Evolutionary conservation across 2,797 vertebrate genomes (phyloP).

Genomic region (Pseudochromis fuscus): DNA sequence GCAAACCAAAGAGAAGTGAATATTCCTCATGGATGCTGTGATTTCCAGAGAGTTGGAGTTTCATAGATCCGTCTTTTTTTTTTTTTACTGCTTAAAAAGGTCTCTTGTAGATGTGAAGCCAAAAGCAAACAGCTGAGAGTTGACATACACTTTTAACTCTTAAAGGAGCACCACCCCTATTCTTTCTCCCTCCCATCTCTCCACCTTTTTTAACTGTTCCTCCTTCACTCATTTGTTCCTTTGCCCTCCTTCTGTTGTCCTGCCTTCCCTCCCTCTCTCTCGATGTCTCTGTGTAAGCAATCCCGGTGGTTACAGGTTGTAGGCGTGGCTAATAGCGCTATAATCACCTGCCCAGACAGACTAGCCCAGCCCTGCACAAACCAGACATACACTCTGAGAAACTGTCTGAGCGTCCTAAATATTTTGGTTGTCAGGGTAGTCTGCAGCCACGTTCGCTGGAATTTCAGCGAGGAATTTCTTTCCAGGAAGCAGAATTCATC

Average conservation of each 20-base stretch:
- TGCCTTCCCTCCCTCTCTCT: neutral
- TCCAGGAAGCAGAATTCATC: conserved; percentile 48
- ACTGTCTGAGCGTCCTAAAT: conserved; percentile 65
- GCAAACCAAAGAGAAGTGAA: conserved; percentile 31
- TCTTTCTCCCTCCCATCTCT: conserved; percentile 66
- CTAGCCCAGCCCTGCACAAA: conserved; percentile 54
- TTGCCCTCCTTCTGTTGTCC: conserved; percentile 23
- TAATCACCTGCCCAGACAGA: conserved; percentile 78
- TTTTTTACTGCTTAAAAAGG: conserved; percentile 20
- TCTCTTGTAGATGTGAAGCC: conserved; percentile 38
- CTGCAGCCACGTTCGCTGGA: conserved; percentile 52
- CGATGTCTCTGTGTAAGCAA: conserved; percentile 3
- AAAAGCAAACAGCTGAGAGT: conserved; percentile 60
- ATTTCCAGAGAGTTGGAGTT: conserved; percentile 33
- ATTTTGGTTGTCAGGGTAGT: conserved; percentile 78
- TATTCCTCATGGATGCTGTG: conserved; percentile 41
- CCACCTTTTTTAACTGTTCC: conserved; percentile 64
- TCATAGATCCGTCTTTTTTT: conserved; percentile 40
- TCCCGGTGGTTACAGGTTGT: conserved; percentile 45
- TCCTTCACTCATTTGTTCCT: conserved; percentile 53
- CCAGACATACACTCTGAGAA: conserved; percentile 46
- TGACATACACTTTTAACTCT: conserved; percentile 43
- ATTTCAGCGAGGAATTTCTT: conserved; percentile 68
- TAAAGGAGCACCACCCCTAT: conserved; percentile 59
- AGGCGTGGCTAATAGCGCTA: conserved; percentile 49